Evolutionary conservation across 2,113 vertebrate genomes (phyloP).

Genomic region (Gobio gobio): DNA sequence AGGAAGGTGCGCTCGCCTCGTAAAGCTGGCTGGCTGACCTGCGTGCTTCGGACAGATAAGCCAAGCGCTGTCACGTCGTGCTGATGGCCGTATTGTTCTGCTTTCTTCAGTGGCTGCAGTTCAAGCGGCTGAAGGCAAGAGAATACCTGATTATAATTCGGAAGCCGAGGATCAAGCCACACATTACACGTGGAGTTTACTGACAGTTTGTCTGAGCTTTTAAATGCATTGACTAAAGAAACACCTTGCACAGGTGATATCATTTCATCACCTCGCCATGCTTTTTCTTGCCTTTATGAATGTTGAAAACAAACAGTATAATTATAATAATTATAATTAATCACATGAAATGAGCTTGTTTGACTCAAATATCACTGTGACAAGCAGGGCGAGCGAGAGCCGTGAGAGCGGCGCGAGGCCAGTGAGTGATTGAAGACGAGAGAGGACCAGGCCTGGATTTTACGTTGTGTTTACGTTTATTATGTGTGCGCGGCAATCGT

Average conservation of each 20-base stretch:
- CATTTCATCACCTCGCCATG: not conserved
- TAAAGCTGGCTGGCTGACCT: slow-evolving; percentile 44
- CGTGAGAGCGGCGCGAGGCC: too few relatives aligned
- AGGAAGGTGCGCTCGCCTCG: slow-evolving; percentile 41
- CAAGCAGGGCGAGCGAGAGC: too few relatives aligned
- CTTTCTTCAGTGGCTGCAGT: slow-evolving; percentile 43
- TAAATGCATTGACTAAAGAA: not conserved
- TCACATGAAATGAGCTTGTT: too few relatives aligned
- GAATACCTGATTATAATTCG: slow-evolving; percentile 55
- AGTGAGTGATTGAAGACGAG: too few relatives aligned
- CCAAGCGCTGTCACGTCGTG: slow-evolving; percentile 50
- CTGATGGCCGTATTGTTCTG: slow-evolving; percentile 58
- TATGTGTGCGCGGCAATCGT: too few relatives aligned
- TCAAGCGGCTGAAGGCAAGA: slow-evolving; percentile 25
- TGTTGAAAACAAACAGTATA: not conserved
- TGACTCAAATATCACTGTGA: too few relatives aligned
- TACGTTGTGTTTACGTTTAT: too few relatives aligned
- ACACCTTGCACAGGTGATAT: not conserved
- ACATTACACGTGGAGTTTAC: too few relatives aligned
- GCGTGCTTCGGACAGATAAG: slow-evolving; percentile 53
- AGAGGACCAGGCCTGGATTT: too few relatives aligned
- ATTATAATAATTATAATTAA: too few relatives aligned
- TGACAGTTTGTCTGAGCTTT: not conserved
- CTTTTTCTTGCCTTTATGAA: not conserved
- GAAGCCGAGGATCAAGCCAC: slow-evolving; percentile 4